Percentiles rank a stretch among this genome's conserved stretches.
phyloP scores from a whole-genome alignment of 1,140 invertebrate genomes.

The Octopus sinensis region DNA sequence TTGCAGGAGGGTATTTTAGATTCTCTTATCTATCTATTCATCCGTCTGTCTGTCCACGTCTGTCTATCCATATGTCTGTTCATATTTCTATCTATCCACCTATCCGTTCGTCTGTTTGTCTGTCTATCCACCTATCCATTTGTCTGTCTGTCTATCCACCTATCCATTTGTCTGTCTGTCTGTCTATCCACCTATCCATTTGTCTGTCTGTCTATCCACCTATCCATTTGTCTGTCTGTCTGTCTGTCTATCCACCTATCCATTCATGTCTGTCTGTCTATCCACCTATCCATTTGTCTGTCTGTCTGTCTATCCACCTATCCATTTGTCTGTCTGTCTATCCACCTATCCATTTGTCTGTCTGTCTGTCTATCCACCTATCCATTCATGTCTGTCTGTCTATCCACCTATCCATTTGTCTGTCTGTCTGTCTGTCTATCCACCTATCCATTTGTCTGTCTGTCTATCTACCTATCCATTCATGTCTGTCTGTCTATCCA shows the following conservation, averaged over 20 bases:
- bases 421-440: not conserved
- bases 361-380: not conserved
- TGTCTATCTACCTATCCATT: not conserved
- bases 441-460: not conserved
- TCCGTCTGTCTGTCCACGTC: too few relatives aligned
- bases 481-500: not conserved
- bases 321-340: not conserved
- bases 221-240: not conserved
- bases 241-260: not conserved
- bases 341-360: not conserved
- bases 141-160: not conserved
- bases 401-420: not conserved
- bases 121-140: not conserved
- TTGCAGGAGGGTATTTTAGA: too few relatives aligned
- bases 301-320: not conserved
- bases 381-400: not conserved
- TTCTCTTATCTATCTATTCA: too few relatives aligned
- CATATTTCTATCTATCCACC: too few relatives aligned
- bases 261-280: not conserved
- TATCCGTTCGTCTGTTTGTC: not conserved
- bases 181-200: not conserved
- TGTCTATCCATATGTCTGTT: too few relatives aligned
- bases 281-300: not conserved
- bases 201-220: not conserved
- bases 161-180: not conserved